These are phyloP conservation scores for Polymixis flavicincta DNA, from an alignment of 2,888 invertebrate genomes.

Conservation along the genomic window DNA sequence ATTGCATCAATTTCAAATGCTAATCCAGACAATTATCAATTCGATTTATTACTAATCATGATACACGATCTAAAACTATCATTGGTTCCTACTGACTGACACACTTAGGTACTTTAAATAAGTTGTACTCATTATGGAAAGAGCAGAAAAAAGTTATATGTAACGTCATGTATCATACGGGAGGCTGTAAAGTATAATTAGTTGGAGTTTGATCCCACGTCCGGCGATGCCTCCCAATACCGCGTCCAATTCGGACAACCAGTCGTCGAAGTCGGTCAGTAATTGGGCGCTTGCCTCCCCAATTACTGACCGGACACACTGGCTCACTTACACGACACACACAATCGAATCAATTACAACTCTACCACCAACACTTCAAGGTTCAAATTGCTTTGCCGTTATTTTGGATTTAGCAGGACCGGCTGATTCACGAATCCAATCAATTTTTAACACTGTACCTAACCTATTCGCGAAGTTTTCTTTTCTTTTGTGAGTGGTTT, in stretches of 20 bases:
- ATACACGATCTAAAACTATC: background rate
- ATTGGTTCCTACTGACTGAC: constrained; percentile 13
- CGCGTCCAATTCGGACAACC: background rate
- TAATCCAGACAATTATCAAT: constrained; percentile 11
- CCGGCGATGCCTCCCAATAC: background rate
- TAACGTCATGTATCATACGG: background rate
- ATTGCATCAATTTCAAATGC: constrained; percentile 6
- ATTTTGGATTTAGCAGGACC: background rate
- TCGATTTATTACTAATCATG: background rate
- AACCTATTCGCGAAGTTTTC: background rate
- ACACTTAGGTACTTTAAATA: background rate
- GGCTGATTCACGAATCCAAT: background rate
- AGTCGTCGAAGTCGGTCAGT: no score
- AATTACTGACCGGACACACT: constrained; percentile 20
- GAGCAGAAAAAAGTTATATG: background rate
- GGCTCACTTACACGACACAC: background rate
- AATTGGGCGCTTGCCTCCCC: constrained; percentile 2
- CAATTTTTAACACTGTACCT: background rate
- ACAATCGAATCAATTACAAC: background rate
- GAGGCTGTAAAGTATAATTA: constrained; percentile 8
- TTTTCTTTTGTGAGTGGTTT: background rate
- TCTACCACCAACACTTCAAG: background rate
- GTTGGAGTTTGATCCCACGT: constrained; percentile 3
- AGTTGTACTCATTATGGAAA: background rate
- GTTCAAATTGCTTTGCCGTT: background rate